Percentiles rank a stretch among this genome's conserved stretches.
These are phyloP conservation scores for Cromileptes altivelis DNA, from an alignment of 2,113 vertebrate genomes.

Conservation along the genomic window DNA sequence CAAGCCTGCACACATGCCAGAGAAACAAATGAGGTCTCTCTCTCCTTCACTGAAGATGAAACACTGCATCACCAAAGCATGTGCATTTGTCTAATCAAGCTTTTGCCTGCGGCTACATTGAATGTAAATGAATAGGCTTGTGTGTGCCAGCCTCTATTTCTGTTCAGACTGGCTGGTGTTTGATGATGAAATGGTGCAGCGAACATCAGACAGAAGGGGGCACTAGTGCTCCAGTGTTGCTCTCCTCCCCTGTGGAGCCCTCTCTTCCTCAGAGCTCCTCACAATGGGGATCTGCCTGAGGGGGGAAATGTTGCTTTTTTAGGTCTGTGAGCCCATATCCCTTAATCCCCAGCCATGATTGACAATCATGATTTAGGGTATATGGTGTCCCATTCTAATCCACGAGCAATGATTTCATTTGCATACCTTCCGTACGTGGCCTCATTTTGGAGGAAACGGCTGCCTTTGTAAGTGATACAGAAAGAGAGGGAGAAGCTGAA, in stretches of 20 bases:
- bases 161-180: conserved; percentile 67
- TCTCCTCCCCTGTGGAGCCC: conserved; percentile 84
- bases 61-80: conserved; percentile 82
- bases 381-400: conserved; percentile 99
- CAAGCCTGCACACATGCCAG: conserved; percentile 70
- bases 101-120: conserved; percentile 74
- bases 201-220: conserved; percentile 85
- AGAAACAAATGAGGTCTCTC: conserved; percentile 77
- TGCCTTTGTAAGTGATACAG: conserved; percentile 89
- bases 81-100: conserved; percentile 83
- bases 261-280: conserved; percentile 84
- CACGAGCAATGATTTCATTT: conserved; percentile 99
- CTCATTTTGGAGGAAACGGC: conserved; percentile 90
- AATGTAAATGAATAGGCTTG: conserved; percentile 79
- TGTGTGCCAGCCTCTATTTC: conserved; percentile 79
- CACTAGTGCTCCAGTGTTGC: conserved; percentile 96
- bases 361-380: conserved; percentile 99
- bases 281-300: conserved; percentile 87
- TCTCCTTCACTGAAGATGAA: conserved; percentile 81
- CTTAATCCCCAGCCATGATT: conserved; percentile 99
- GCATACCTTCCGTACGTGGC: conserved; percentile 96
- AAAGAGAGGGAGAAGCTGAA: conserved; percentile 78
- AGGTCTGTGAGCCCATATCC: conserved; percentile 99
- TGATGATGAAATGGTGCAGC: conserved; percentile 69
- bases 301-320: conserved; percentile 99